phyloP scores from a whole-genome alignment of 1,140 invertebrate genomes.

The Cyphomyrmex costatus region DNA sequence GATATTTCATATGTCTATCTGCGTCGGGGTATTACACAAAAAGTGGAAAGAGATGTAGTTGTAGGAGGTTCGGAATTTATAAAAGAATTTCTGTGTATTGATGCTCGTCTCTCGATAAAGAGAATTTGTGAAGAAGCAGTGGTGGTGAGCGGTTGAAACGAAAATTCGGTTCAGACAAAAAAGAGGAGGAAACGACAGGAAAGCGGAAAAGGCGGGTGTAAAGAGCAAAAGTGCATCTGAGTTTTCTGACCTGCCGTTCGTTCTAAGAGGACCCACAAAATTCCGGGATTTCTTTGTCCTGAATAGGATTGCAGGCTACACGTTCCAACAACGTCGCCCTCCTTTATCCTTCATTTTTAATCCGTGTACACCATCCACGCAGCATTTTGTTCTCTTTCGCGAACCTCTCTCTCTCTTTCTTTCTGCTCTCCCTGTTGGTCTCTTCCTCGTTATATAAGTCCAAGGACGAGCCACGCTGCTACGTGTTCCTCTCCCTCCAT shows the following conservation, averaged over 20 bases:
- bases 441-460: constrained; percentile 78
- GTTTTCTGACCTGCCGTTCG: constrained; percentile 33
- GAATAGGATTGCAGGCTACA: background rate
- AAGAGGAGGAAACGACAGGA: background rate
- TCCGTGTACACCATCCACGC: constrained; percentile 42
- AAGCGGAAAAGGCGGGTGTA: constrained; percentile 15
- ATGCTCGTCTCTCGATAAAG: background rate
- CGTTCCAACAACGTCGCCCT: constrained; percentile 12
- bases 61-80: background rate
- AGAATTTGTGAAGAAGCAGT: background rate
- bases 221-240: constrained; percentile 17
- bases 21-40: background rate
- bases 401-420: constrained; percentile 32
- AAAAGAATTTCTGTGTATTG: background rate
- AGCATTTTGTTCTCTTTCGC: constrained; percentile 44
- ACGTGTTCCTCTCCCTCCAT: constrained; percentile 5
- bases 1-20: background rate
- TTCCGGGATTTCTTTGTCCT: constrained; percentile 40
- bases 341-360: constrained; percentile 64
- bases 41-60: background rate
- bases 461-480: constrained; percentile 70
- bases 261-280: background rate
- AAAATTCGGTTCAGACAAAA: background rate
- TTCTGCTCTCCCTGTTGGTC: constrained; percentile 55
- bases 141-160: background rate